These are phyloP conservation scores for Aplocera efformata DNA, from an alignment of 2,888 invertebrate species.

Conservation along the genomic window DNA sequence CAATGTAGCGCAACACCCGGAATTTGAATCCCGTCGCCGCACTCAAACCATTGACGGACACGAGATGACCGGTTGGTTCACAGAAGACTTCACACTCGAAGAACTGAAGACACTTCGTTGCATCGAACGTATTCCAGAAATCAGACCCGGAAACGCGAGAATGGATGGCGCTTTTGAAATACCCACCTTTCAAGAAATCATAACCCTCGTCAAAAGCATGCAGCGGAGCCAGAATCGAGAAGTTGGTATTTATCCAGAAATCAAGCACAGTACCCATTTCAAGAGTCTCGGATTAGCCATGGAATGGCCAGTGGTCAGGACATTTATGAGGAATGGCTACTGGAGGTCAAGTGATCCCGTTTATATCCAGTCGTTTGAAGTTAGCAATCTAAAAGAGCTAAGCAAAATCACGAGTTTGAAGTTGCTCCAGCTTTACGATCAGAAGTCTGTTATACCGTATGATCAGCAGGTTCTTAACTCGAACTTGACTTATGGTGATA, in stretches of 20 bases:
- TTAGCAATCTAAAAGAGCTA: conserved; percentile 59
- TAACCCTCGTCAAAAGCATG: conserved; percentile 58
- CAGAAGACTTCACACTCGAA: conserved; percentile 66
- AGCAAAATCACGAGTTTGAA: conserved; percentile 55
- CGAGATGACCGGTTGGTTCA: conserved; percentile 59
- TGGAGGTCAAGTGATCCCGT: conserved; percentile 45
- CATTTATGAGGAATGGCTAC: conserved; percentile 58
- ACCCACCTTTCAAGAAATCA: conserved; percentile 65
- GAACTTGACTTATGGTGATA: conserved; percentile 54
- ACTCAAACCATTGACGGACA: conserved; percentile 55
- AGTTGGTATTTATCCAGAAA: conserved; percentile 68
- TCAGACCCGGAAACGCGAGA: conserved; percentile 62
- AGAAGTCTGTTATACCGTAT: conserved; percentile 43
- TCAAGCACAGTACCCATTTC: conserved; percentile 64
- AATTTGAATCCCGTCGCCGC: conserved; percentile 51
- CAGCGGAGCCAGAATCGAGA: conserved; percentile 53
- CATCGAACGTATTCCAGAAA: conserved; percentile 53
- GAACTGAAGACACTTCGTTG: conserved; percentile 64
- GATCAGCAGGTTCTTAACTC: conserved; percentile 52
- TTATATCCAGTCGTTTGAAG: conserved; percentile 71
- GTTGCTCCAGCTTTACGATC: conserved; percentile 56
- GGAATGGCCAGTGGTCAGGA: conserved; percentile 54
- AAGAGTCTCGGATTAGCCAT: conserved; percentile 51
- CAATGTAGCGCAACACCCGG: conserved; percentile 49
- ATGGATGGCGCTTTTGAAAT: conserved; percentile 56